These are phyloP conservation scores for Ellobius talpinus DNA, from an alignment of 2,113 vertebrate genomes.

Conservation along the genomic window DNA sequence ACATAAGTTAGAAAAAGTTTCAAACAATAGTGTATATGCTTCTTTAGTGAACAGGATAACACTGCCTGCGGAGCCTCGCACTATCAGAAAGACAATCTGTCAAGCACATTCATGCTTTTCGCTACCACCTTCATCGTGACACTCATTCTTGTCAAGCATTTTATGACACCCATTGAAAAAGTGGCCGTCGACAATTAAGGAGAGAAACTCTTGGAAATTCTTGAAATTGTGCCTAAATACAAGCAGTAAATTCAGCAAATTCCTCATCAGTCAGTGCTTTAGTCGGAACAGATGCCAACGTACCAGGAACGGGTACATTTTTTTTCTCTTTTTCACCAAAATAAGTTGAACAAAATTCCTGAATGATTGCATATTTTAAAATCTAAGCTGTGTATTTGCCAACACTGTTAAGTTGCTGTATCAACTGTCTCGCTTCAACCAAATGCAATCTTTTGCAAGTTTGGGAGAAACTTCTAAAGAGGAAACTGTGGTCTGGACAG, in stretches of 20 bases:
- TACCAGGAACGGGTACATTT: slow-evolving; percentile 42
- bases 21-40: background rate
- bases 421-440: slow-evolving; percentile 60
- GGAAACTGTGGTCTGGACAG: slow-evolving; percentile 55
- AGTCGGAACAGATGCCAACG: slow-evolving; percentile 53
- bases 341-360: slow-evolving; percentile 69
- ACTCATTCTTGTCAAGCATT: slow-evolving; percentile 49
- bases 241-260: slow-evolving; percentile 61
- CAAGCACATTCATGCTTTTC: background rate
- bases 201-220: slow-evolving; percentile 52
- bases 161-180: background rate
- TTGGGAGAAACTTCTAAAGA: slow-evolving; percentile 53
- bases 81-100: slow-evolving; percentile 5
- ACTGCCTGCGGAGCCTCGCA: background rate
- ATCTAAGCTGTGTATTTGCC: slow-evolving; percentile 66
- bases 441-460: slow-evolving; percentile 70
- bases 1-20: slow-evolving; percentile 21
- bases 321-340: slow-evolving; percentile 59
- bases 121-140: background rate
- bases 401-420: slow-evolving; percentile 69
- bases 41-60: background rate
- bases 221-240: slow-evolving; percentile 59
- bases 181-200: slow-evolving; percentile 17
- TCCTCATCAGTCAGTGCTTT: slow-evolving; percentile 57
- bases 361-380: slow-evolving; percentile 70